phyloP scores from a whole-genome alignment of 1,140 invertebrate genomes.

The Papilio xuthus region DNA sequence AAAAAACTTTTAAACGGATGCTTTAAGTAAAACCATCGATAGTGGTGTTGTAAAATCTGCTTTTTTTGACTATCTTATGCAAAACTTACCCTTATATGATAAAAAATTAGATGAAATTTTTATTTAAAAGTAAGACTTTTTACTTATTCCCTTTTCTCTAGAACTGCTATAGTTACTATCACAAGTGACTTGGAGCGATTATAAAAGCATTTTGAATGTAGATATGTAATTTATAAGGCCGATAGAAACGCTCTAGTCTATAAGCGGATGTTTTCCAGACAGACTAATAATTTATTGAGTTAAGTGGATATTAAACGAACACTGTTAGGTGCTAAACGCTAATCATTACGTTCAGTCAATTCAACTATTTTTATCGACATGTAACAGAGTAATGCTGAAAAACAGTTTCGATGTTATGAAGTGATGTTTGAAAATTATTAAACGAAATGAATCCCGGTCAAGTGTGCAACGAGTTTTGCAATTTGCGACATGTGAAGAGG shows the following conservation, averaged over 20 bases:
- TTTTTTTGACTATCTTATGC: too few relatives aligned
- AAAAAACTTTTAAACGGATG: neutral
- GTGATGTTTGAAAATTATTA: slow-evolving; percentile 44
- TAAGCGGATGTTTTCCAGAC: slow-evolving; percentile 61
- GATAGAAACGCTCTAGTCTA: slow-evolving; percentile 41
- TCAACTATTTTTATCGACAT: slow-evolving; percentile 48
- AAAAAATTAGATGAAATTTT: too few relatives aligned
- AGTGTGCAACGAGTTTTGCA: slow-evolving; percentile 45
- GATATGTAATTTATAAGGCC: slow-evolving; percentile 42
- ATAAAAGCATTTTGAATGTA: slow-evolving; percentile 28
- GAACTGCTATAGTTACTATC: neutral
- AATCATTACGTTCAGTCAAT: slow-evolving; percentile 52
- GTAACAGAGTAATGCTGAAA: slow-evolving; percentile 33
- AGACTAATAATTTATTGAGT: slow-evolving; percentile 55
- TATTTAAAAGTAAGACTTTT: too few relatives aligned
- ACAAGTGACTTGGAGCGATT: neutral
- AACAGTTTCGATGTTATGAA: slow-evolving; percentile 4
- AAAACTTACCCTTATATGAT: too few relatives aligned
- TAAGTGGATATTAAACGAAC: slow-evolving; percentile 55
- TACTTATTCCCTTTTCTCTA: too few relatives aligned
- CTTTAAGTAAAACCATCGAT: neutral
- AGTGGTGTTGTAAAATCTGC: too few relatives aligned
- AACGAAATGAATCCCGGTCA: slow-evolving; percentile 48
- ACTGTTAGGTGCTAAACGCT: slow-evolving; percentile 56
- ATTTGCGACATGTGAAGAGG: slow-evolving; percentile 3